These are phyloP conservation scores for Norana najaformis DNA, from an alignment of 2,888 invertebrate genomes.

Conservation along the genomic window DNA sequence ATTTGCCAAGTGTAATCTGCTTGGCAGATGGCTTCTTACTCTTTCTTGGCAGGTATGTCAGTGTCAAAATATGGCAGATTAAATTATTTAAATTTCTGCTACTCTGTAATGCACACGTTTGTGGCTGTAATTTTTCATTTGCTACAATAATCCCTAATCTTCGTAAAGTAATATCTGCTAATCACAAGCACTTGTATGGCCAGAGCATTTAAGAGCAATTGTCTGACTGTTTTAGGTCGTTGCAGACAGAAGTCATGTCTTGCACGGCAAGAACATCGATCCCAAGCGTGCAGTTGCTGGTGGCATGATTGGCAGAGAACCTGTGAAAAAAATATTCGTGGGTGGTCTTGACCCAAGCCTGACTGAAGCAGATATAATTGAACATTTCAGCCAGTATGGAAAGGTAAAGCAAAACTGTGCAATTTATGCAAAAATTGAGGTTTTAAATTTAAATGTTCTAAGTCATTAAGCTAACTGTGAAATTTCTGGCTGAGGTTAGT, in stretches of 20 bases:
- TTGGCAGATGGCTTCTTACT: too few species aligned
- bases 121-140: neutral
- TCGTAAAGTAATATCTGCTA: neutral
- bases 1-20: too few species aligned
- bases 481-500: too few species aligned
- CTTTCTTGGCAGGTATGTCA: too few species aligned
- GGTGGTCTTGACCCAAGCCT: constrained; percentile 90
- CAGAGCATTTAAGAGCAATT: neutral
- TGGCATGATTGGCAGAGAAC: constrained; percentile 63
- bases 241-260: constrained; percentile 70
- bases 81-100: too few species aligned
- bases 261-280: constrained; percentile 92
- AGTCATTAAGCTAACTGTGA: too few species aligned
- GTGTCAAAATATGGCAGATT: too few species aligned
- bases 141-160: neutral
- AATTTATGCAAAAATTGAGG: neutral
- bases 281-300: constrained; percentile 93
- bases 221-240: constrained; percentile 47
- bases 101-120: too few species aligned
- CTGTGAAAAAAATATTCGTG: constrained; percentile 81
- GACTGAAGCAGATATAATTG: constrained; percentile 89
- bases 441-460: neutral
- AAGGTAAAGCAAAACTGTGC: constrained; percentile 76
- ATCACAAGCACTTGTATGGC: neutral
- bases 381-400: constrained; percentile 88